A percentile compares a stretch with the other conserved stretches of the same genome.
These are phyloP conservation scores for Drosophila gaucha DNA, from an alignment of 2,888 invertebrate genomes.

Conservation along the genomic window DNA sequence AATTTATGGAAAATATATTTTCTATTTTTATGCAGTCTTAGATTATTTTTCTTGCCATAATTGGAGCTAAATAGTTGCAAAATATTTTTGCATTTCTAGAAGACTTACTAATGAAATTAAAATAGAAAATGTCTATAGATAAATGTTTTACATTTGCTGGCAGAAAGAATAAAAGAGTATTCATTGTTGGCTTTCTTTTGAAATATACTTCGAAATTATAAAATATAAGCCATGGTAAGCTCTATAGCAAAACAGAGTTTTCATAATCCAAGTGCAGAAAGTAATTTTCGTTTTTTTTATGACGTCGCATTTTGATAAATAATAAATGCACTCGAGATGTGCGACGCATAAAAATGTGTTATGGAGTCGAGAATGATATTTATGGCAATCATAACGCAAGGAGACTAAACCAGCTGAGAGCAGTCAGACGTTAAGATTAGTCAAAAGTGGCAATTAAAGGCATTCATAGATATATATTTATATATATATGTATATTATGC, in stretches of 20 bases:
- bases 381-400: slow-evolving; percentile 30
- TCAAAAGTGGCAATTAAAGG: slow-evolving; percentile 30
- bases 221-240: not conserved
- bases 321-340: slow-evolving; percentile 54
- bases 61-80: too few species aligned
- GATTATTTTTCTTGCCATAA: too few species aligned
- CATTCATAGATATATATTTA: not conserved
- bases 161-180: not conserved
- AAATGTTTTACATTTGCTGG: not conserved
- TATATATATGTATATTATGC: slow-evolving; percentile 2
- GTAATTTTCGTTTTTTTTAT: slow-evolving; percentile 59
- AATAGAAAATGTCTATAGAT: not conserved
- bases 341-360: slow-evolving; percentile 26
- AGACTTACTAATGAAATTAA: too few species aligned
- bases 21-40: not conserved
- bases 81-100: not conserved
- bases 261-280: slow-evolving; percentile 9
- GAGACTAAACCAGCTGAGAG: slow-evolving; percentile 2
- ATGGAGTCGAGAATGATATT: slow-evolving; percentile 36
- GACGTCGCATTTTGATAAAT: slow-evolving; percentile 57
- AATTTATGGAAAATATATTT: slow-evolving; percentile 15
- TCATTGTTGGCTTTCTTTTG: not conserved
- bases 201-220: not conserved
- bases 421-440: not conserved
- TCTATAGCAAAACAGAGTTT: not conserved